Conservation (phyloP, 2,888 invertebrate genomes). For the Cacoxenus indagator region DNA sequence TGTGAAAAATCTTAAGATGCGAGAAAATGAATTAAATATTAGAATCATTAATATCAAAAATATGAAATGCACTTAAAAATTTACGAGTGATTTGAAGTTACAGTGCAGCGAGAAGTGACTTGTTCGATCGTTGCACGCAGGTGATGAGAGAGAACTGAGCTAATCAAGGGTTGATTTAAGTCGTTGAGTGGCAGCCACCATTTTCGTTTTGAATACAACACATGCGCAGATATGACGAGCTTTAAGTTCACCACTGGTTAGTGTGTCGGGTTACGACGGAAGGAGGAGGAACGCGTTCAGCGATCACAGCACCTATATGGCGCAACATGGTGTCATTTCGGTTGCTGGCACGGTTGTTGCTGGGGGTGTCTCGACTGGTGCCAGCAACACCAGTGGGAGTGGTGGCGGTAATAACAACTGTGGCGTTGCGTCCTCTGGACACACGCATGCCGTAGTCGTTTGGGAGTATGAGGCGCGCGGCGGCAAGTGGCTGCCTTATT, state of each 20-base stretch:
- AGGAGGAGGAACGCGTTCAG: conserved; percentile 19
- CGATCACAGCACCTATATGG: conserved; percentile 23
- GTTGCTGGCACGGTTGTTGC: conserved; percentile 23
- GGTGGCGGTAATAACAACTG: not conserved
- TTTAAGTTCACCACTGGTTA: not conserved
- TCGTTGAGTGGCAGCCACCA: too few relatives aligned
- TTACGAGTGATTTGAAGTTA: not conserved
- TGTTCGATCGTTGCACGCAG: conserved; percentile 4
- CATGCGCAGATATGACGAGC: conserved; percentile 40
- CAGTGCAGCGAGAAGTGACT: not conserved
- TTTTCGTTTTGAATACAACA: conserved; percentile 51
- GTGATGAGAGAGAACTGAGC: too few relatives aligned
- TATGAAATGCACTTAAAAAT: too few relatives aligned
- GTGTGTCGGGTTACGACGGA: too few relatives aligned
- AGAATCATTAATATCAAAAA: too few relatives aligned
- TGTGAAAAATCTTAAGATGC: too few relatives aligned
- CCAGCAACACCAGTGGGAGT: not conserved
- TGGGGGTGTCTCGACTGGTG: conserved; percentile 17
- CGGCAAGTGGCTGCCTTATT: conserved; percentile 85
- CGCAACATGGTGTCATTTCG: conserved; percentile 28
- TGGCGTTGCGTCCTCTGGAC: conserved; percentile 11
- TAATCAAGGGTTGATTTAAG: too few relatives aligned
- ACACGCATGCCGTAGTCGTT: conserved; percentile 70
- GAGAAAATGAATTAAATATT: too few relatives aligned
- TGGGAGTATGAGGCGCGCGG: conserved; percentile 70